These are phyloP conservation scores for Acrobasis suavella DNA, from an alignment of 2,888 invertebrate genomes.

Conservation along the genomic window DNA sequence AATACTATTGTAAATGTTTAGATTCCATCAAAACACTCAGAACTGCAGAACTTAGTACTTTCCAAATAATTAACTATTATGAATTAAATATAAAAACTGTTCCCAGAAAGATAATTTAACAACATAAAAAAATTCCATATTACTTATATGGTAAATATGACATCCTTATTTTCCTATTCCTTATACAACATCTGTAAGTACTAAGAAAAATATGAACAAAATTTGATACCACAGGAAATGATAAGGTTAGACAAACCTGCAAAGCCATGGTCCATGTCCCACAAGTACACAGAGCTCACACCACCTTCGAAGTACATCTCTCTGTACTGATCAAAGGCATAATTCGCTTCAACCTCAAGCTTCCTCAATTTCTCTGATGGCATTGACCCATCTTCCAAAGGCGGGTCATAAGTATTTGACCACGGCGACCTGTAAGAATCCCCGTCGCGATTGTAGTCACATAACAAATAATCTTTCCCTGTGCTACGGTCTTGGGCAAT, in stretches of 20 bases:
- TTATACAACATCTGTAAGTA: no score
- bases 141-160: no score
- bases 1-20: no score
- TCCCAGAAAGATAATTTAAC: no score
- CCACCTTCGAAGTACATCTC: constrained; percentile 99
- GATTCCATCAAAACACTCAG: no score
- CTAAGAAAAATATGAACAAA: constrained; percentile 1
- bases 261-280: constrained; percentile 99
- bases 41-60: no score
- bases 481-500: constrained; percentile 97
- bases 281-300: constrained; percentile 99
- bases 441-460: constrained; percentile 99
- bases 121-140: no score
- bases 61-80: no score
- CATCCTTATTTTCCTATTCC: no score
- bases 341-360: constrained; percentile 98
- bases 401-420: constrained; percentile 99
- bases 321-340: constrained; percentile 98
- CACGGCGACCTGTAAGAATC: constrained; percentile 99
- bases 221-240: neutral
- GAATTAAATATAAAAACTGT: no score
- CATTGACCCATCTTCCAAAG: constrained; percentile 98
- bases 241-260: constrained; percentile 83
- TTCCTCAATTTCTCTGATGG: constrained; percentile 97
- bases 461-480: constrained; percentile 98